Evolutionary conservation across 2,888 invertebrate genomes (phyloP).

Genomic region (Hipparchia semele): DNA sequence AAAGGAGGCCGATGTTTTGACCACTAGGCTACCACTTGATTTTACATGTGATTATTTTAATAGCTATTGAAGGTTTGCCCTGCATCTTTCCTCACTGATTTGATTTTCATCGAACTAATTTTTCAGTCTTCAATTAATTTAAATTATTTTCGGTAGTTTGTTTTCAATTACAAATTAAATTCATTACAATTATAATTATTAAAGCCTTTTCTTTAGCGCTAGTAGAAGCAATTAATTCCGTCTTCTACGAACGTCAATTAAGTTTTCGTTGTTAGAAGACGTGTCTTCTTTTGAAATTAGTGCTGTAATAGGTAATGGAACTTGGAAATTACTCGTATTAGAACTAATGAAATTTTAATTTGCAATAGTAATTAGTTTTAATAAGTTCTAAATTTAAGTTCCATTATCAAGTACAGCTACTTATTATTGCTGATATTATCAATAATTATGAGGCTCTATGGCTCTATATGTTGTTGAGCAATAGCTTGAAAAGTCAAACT

Average conservation of each 20-base stretch:
- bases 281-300: not conserved
- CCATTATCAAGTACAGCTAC: too few species aligned
- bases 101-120: too few species aligned
- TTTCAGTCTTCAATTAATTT: too few species aligned
- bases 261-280: not conserved
- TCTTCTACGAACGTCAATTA: not conserved
- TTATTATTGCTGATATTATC: too few species aligned
- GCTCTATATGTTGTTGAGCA: not conserved
- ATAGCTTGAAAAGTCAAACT: not conserved
- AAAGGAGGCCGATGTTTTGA: too few species aligned
- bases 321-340: not conserved
- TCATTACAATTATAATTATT: not conserved
- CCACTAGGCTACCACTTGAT: too few species aligned
- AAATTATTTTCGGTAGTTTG: not conserved
- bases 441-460: too few species aligned
- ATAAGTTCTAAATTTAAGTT: too few species aligned
- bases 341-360: not conserved
- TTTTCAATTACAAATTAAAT: constrained; percentile 5
- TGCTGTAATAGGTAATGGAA: not conserved
- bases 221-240: constrained; percentile 1
- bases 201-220: not conserved
- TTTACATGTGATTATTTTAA: too few species aligned
- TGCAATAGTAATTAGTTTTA: too few species aligned
- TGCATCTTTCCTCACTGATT: too few species aligned
- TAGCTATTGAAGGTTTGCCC: too few species aligned